These are phyloP conservation scores for Nymphalis io DNA, from an alignment of 1,140 invertebrate genomes.

Conservation along the genomic window DNA sequence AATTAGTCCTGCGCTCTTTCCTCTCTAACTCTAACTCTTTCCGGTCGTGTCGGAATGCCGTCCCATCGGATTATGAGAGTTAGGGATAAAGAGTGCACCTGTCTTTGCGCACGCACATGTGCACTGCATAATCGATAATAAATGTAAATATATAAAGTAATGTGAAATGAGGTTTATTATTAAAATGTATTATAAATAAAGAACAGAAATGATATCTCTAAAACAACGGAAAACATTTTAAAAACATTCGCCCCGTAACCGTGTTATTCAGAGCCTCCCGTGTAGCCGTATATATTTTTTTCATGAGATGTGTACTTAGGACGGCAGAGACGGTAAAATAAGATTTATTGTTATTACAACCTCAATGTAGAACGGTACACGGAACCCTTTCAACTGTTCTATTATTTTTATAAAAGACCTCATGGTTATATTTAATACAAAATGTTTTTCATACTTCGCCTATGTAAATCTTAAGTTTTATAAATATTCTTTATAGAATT, in stretches of 20 bases:
- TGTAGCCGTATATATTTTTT: conserved; percentile 44
- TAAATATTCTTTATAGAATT: too few species aligned
- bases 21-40: too few species aligned
- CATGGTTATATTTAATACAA: background rate
- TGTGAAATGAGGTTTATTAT: too few species aligned
- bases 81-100: too few species aligned
- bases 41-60: too few species aligned
- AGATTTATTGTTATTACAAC: conserved; percentile 50
- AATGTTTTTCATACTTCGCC: background rate
- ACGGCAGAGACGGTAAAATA: conserved; percentile 41
- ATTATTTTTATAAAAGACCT: conserved; percentile 38
- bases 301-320: conserved; percentile 48
- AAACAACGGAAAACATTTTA: conserved; percentile 27
- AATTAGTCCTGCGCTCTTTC: too few species aligned
- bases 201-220: background rate
- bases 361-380: conserved; percentile 28
- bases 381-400: conserved; percentile 29
- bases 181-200: background rate
- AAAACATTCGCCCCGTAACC: background rate
- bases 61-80: too few species aligned
- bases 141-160: too few species aligned
- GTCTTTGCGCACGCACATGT: too few species aligned
- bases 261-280: conserved; percentile 19
- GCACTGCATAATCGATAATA: too few species aligned
- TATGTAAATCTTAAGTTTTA: background rate